A percentile compares a stretch with the other conserved stretches of the same genome.
phyloP scores from a whole-genome alignment of 2,888 invertebrate species.

The Heliconius aoede region DNA sequence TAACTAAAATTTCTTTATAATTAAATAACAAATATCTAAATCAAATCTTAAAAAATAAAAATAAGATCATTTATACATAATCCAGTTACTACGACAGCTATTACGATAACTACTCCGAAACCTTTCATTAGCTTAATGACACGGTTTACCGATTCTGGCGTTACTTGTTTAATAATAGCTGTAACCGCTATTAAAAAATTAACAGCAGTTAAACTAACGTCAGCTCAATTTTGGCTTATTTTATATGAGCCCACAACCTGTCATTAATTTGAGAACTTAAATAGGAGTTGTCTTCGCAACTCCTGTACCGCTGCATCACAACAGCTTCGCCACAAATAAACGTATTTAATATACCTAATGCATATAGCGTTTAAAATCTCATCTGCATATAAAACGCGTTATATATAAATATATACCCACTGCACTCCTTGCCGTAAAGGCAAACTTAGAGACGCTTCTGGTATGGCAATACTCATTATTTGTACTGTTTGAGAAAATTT shows the following conservation, averaged over 20 bases:
- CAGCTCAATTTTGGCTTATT: not conserved
- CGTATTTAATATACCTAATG: not conserved
- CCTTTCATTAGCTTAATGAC: constrained; percentile 10
- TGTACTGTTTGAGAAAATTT: constrained; percentile 21
- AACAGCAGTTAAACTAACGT: not conserved
- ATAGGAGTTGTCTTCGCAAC: no score
- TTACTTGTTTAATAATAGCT: constrained; percentile 18
- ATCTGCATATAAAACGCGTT: constrained; percentile 5
- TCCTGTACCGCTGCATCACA: not conserved
- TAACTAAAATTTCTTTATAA: no score
- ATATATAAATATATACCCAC: not conserved
- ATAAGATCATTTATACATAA: not conserved
- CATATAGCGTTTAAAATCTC: constrained; percentile 5
- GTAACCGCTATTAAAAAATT: constrained; percentile 13
- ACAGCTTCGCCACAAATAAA: not conserved
- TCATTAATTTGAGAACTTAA: no score
- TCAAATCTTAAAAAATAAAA: not conserved
- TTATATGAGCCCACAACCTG: no score
- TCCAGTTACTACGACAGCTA: not conserved
- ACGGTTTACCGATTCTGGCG: constrained; percentile 16
- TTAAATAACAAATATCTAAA: no score
- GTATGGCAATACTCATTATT: constrained; percentile 23
- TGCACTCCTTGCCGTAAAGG: constrained; percentile 14
- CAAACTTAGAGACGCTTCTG: constrained; percentile 24
- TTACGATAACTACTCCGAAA: not conserved